These are phyloP conservation scores for Poecilia wingei DNA, from an alignment of 2,797 vertebrate species.

Conservation along the genomic window DNA sequence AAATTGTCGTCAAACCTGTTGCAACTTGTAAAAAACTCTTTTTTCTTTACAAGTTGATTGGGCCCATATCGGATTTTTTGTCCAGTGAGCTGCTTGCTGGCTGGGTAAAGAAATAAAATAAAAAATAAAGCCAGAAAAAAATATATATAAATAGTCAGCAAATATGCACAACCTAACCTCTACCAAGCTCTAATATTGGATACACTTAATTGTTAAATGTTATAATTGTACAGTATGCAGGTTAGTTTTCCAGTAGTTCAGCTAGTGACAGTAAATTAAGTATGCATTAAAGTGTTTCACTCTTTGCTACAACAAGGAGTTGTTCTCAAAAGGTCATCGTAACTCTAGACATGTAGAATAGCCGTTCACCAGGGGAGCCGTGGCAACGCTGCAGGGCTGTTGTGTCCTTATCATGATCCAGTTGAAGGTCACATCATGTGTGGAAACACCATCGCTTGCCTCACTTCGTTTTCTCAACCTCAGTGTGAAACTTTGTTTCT, in stretches of 20 bases:
- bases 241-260: background rate
- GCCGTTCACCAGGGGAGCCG: constrained; percentile 4
- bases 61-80: background rate
- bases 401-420: constrained; percentile 19
- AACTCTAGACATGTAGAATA: constrained; percentile 14
- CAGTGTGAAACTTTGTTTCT: background rate
- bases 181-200: background rate
- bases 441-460: background rate
- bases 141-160: background rate
- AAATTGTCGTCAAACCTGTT: background rate
- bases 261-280: background rate
- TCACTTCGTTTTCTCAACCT: background rate
- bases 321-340: constrained; percentile 23
- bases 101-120: too few relatives aligned
- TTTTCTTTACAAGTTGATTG: background rate
- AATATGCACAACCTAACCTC: background rate
- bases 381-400: background rate
- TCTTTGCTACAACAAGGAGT: constrained; percentile 7
- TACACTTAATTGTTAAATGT: background rate
- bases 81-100: background rate
- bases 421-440: constrained; percentile 18
- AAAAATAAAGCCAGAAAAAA: background rate
- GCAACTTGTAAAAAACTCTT: background rate
- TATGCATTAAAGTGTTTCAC: background rate
- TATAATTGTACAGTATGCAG: background rate